phyloP scores from a whole-genome alignment of 1,140 invertebrate species.

The Brachionus rotundiformis region DNA sequence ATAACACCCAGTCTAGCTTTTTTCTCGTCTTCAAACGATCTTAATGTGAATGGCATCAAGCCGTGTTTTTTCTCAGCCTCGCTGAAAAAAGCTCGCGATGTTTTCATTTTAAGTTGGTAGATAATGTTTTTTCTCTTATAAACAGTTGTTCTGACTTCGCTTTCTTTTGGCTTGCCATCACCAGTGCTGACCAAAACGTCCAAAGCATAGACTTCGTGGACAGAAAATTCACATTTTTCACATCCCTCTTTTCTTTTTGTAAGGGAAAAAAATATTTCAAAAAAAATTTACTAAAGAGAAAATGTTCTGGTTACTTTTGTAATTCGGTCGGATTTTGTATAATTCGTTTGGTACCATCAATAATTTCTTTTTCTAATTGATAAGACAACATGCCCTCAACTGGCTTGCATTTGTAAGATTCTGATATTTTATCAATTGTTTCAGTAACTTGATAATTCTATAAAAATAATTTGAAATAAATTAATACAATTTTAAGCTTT shows the following conservation, averaged over 20 bases:
- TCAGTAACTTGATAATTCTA: conserved; percentile 84
- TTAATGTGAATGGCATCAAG: conserved; percentile 77
- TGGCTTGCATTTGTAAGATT: conserved; percentile 90
- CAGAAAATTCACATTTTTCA: conserved; percentile 92
- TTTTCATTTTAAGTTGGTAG: conserved; percentile 85
- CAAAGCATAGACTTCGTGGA: conserved; percentile 96
- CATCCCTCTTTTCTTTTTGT: conserved; percentile 79
- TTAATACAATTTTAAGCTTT: neutral
- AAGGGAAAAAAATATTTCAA: conserved; percentile 36
- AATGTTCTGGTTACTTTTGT: conserved; percentile 69
- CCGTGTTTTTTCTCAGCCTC: conserved; percentile 89
- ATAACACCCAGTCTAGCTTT: conserved; percentile 95
- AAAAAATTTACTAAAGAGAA: too few relatives aligned
- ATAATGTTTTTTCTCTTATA: conserved; percentile 95
- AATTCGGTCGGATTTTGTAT: conserved; percentile 96
- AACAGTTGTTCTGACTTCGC: conserved; percentile 89
- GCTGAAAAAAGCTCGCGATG: conserved; percentile 84
- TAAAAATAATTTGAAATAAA: conserved; percentile 48
- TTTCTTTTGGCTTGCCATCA: conserved; percentile 77
- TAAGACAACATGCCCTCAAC: conserved; percentile 88
- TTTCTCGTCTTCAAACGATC: conserved; percentile 91
- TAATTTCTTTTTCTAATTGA: conserved; percentile 76
- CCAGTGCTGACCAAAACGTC: conserved; percentile 94
- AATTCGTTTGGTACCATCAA: conserved; percentile 97
- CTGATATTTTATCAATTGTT: conserved; percentile 86